These are phyloP conservation scores for Notechis scutatus DNA, from an alignment of 2,113 vertebrate species.

Conservation along the genomic window DNA sequence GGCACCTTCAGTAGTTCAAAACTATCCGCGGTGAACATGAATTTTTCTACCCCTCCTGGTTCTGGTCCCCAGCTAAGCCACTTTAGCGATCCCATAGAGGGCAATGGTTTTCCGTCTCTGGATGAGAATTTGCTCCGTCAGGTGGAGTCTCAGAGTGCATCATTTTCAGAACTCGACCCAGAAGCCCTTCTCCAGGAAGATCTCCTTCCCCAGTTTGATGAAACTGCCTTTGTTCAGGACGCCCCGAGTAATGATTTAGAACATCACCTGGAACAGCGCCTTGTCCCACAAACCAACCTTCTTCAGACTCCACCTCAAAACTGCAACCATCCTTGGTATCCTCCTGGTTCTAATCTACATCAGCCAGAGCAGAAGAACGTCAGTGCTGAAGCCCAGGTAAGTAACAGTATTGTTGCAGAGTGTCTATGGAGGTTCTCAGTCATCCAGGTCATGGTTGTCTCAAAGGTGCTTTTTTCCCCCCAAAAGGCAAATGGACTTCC, in stretches of 20 bases:
- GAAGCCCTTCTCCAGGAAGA: slow-evolving; percentile 88
- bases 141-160: slow-evolving; percentile 78
- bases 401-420: slow-evolving; percentile 9
- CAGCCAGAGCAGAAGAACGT: slow-evolving; percentile 61
- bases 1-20: slow-evolving; percentile 83
- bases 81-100: slow-evolving; percentile 75
- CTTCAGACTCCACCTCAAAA: slow-evolving; percentile 57
- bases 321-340: slow-evolving; percentile 70
- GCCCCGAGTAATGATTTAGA: slow-evolving; percentile 73
- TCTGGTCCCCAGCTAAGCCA: slow-evolving; percentile 78
- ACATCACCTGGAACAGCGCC: slow-evolving; percentile 70
- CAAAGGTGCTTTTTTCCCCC: background rate
- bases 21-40: slow-evolving; percentile 84
- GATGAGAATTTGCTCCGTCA: slow-evolving; percentile 84
- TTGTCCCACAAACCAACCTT: slow-evolving; percentile 61
- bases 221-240: slow-evolving; percentile 81
- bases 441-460: background rate
- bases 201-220: slow-evolving; percentile 88
- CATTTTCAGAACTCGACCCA: slow-evolving; percentile 84
- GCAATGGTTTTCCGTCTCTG: slow-evolving; percentile 85
- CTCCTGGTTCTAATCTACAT: slow-evolving; percentile 65
- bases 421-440: background rate
- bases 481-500: background rate
- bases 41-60: slow-evolving; percentile 71
- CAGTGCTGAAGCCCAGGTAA: slow-evolving; percentile 71